phyloP scores from a whole-genome alignment of 2,113 vertebrate genomes.

The Polypterus senegalus region DNA sequence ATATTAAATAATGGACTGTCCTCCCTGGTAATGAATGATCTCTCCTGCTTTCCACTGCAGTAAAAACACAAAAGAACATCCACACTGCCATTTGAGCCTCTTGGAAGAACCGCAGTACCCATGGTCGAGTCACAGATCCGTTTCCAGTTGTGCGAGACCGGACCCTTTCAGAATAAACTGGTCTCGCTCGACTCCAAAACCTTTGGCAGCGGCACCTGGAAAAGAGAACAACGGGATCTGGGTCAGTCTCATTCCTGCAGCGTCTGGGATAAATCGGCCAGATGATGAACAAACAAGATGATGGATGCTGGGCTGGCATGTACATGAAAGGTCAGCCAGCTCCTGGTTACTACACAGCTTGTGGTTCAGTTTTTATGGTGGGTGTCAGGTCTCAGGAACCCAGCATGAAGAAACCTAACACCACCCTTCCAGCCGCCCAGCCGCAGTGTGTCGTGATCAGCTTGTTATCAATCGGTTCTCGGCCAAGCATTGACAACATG shows the following conservation, averaged over 20 bases:
- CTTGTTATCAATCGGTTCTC: too few relatives aligned
- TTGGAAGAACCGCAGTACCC: too few relatives aligned
- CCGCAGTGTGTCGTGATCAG: too few relatives aligned
- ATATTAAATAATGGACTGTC: too few relatives aligned
- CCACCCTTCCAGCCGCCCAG: too few relatives aligned
- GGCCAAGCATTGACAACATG: too few relatives aligned
- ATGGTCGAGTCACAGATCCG: too few relatives aligned
- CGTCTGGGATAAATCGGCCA: neutral
- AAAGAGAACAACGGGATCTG: slow-evolving; percentile 18
- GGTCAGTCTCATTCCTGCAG: slow-evolving; percentile 1
- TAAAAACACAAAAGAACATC: too few relatives aligned
- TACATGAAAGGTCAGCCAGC: neutral
- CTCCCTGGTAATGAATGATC: too few relatives aligned
- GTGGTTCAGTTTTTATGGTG: neutral
- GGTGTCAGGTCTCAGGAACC: neutral
- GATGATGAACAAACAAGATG: neutral
- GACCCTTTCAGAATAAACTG: slow-evolving; percentile 35
- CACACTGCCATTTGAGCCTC: too few relatives aligned
- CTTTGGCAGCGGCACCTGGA: slow-evolving; percentile 82
- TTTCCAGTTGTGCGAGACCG: too few relatives aligned
- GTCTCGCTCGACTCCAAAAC: slow-evolving; percentile 62
- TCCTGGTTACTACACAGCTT: neutral
- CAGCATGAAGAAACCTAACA: neutral
- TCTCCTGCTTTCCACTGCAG: too few relatives aligned
- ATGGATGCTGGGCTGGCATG: neutral